Evolutionary conservation across 2,797 vertebrate species (phyloP).

Genomic region (Aulostomus chinensis): DNA sequence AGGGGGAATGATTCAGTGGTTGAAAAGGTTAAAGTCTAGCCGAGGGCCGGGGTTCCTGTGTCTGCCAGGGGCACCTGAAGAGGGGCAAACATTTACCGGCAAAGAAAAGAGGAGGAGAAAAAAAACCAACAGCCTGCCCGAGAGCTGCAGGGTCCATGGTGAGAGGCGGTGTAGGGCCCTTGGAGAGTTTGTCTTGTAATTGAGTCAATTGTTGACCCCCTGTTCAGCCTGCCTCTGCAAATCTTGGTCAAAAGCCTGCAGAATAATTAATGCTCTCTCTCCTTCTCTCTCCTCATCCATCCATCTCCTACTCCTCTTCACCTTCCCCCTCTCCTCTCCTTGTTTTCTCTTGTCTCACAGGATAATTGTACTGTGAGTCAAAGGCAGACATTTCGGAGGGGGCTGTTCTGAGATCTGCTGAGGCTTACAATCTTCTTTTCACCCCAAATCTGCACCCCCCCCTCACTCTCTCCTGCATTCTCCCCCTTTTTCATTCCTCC

Average conservation of each 20-base stretch:
- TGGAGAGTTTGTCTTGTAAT: constrained; percentile 80
- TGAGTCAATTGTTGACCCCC: constrained; percentile 83
- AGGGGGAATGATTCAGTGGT: constrained; percentile 59
- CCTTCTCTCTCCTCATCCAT: constrained; percentile 53
- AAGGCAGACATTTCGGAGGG: constrained; percentile 75
- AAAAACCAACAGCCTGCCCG: constrained; percentile 62
- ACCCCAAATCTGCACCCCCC: constrained; percentile 58
- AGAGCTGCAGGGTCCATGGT: constrained; percentile 61
- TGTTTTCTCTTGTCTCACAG: constrained; percentile 64
- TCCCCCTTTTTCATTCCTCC: constrained; percentile 74
- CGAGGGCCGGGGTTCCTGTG: constrained; percentile 56
- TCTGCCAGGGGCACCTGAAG: constrained; percentile 80
- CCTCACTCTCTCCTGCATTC: constrained; percentile 63
- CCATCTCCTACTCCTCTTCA: constrained; percentile 61
- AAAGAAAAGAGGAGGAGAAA: constrained; percentile 64
- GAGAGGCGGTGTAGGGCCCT: constrained; percentile 71
- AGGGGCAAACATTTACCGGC: constrained; percentile 80
- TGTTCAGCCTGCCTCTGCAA: constrained; percentile 71
- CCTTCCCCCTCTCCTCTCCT: constrained; percentile 23
- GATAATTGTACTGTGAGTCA: constrained; percentile 77
- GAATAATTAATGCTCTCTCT: constrained; percentile 76
- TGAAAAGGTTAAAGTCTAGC: constrained; percentile 81
- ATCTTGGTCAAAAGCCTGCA: constrained; percentile 64
- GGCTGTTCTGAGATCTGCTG: constrained; percentile 65
- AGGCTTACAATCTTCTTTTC: constrained; percentile 81